Percentiles rank a stretch among this genome's conserved stretches.
Evolutionary conservation across 2,888 invertebrate genomes (phyloP).

Genomic region (Ochlodes sylvanus): DNA sequence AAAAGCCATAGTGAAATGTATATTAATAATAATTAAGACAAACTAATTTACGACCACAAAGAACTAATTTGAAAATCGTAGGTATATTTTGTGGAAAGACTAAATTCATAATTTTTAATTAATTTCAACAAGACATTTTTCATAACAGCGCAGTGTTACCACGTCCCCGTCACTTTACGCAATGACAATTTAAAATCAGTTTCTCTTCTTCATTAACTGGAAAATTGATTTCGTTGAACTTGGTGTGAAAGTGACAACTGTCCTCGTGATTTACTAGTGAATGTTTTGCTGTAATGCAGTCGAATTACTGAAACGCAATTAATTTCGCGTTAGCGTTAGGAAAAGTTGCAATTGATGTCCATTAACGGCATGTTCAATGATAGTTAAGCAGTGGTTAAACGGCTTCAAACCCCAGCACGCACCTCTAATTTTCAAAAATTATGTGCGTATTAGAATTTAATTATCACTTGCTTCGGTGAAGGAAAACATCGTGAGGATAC

Average conservation of each 20-base stretch:
- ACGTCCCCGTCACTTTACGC: conserved; percentile 42
- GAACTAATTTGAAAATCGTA: too few relatives aligned
- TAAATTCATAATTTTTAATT: too few relatives aligned
- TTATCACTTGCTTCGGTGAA: too few relatives aligned
- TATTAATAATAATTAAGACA: too few relatives aligned
- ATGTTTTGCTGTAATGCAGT: conserved; percentile 7
- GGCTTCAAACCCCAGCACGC: too few relatives aligned
- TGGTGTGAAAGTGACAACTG: conserved; percentile 56
- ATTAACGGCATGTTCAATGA: background rate
- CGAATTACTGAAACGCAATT: conserved; percentile 11
- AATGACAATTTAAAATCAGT: conserved; percentile 50
- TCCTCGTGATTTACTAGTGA: conserved; percentile 36
- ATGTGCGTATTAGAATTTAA: too few relatives aligned
- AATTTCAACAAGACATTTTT: background rate
- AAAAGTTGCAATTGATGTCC: background rate
- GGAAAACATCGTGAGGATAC: too few relatives aligned
- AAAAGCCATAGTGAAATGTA: too few relatives aligned
- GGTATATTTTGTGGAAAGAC: too few relatives aligned
- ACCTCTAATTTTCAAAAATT: too few relatives aligned
- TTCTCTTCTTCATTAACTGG: conserved; percentile 60
- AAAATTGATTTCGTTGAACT: conserved; percentile 69
- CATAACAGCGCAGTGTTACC: background rate
- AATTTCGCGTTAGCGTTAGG: background rate
- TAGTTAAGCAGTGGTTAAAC: too few relatives aligned
- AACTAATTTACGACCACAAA: too few relatives aligned